A percentile compares a stretch with the other conserved stretches of the same genome.
These are phyloP conservation scores for Halcyon smyrnensis DNA, from an alignment of 2,797 vertebrate species.

Conservation along the genomic window DNA sequence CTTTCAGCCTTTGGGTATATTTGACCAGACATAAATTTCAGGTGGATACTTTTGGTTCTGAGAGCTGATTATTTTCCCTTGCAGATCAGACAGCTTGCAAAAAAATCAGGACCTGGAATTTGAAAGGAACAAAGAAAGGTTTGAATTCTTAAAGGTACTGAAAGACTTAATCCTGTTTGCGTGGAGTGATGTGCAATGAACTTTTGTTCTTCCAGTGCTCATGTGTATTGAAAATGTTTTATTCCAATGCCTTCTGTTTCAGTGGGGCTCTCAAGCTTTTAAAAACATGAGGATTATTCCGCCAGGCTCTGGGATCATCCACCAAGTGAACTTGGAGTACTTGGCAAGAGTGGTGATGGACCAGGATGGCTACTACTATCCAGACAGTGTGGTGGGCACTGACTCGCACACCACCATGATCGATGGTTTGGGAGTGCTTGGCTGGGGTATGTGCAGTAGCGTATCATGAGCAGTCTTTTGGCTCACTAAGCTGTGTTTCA, in stretches of 20 bases:
- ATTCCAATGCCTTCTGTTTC: slow-evolving; percentile 21
- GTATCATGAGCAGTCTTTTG: accelerated
- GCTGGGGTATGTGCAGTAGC: slow-evolving; percentile 89
- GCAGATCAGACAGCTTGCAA: slow-evolving; percentile 92
- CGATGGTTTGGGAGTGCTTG: slow-evolving; percentile 93
- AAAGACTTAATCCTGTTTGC: not conserved
- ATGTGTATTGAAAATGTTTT: not conserved
- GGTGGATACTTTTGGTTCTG: not conserved
- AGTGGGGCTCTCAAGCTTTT: slow-evolving; percentile 99
- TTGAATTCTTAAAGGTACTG: slow-evolving; percentile 95
- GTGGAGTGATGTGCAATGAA: not conserved
- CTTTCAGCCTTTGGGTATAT: not conserved
- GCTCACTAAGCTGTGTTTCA: not conserved
- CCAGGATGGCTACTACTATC: slow-evolving; percentile 89
- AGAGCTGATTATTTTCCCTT: slow-evolving; percentile 22
- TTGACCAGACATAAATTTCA: not conserved
- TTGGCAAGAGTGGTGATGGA: slow-evolving; percentile 94
- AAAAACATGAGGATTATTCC: slow-evolving; percentile 96
- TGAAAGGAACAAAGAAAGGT: slow-evolving; percentile 95
- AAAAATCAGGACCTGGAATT: slow-evolving; percentile 98
- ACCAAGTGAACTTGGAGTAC: slow-evolving; percentile 98
- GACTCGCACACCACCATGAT: slow-evolving; percentile 99
- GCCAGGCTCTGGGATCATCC: slow-evolving; percentile 96
- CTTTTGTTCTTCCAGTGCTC: not conserved
- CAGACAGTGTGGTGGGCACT: slow-evolving; percentile 96